Evolutionary conservation across 1,140 invertebrate genomes (phyloP).

Genomic region (Hermatobates lingyangjiaoensis): DNA sequence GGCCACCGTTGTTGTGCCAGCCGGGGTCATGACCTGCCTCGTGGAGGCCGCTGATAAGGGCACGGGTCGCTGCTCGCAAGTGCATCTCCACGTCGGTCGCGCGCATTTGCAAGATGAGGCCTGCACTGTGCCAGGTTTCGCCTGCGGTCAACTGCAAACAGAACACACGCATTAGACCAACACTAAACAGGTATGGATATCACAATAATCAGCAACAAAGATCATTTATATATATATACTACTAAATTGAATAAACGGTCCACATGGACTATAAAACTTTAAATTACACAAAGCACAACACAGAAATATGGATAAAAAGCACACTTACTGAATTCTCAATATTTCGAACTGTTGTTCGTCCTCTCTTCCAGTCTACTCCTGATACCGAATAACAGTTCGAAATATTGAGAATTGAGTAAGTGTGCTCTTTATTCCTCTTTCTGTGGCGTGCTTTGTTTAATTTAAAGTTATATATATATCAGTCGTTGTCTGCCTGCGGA

Average conservation of each 20-base stretch:
- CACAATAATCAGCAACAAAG: background rate
- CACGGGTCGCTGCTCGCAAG: slow-evolving; percentile 43
- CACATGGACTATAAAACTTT: too few species aligned
- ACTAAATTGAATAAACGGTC: too few species aligned
- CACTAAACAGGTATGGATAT: background rate
- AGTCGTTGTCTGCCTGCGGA: too few species aligned
- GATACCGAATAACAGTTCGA: too few species aligned
- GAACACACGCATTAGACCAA: background rate
- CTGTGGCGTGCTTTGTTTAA: too few species aligned
- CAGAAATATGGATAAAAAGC: background rate
- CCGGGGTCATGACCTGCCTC: slow-evolving; percentile 65
- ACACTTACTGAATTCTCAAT: background rate
- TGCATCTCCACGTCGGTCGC: slow-evolving; percentile 65
- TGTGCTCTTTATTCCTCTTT: too few species aligned
- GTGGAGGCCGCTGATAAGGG: slow-evolving; percentile 39
- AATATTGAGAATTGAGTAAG: too few species aligned
- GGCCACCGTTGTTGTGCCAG: slow-evolving; percentile 71
- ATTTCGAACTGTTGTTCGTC: too few species aligned
- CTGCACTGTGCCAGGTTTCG: slow-evolving; percentile 70
- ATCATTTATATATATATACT: background rate
- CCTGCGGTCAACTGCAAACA: slow-evolving; percentile 45
- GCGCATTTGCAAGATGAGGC: slow-evolving; percentile 62
- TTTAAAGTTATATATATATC: too few species aligned
- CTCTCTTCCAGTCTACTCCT: too few species aligned
- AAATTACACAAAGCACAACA: too few species aligned